phyloP scores from a whole-genome alignment of 64 coral and sea anemone genomes.

The Stichodactyla helianthus region DNA sequence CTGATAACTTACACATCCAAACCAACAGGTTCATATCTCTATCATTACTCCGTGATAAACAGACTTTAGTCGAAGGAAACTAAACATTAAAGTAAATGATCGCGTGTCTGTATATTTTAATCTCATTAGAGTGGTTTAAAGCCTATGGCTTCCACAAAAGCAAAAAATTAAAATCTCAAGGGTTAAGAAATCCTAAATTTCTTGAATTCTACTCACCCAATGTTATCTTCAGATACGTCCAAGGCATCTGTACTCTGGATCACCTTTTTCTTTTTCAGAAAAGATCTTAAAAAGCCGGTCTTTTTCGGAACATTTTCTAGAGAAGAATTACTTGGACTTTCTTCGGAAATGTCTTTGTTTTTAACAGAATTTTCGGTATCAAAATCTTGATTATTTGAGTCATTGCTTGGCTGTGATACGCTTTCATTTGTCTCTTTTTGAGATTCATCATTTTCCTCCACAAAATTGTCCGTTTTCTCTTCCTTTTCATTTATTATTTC shows the following conservation, averaged over 20 bases:
- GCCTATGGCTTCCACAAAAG: not conserved
- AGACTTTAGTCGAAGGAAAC: too few relatives aligned
- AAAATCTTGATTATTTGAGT: not conserved
- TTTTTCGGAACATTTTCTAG: not conserved
- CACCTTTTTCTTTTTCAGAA: slow-evolving; percentile 9
- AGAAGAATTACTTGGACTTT: not conserved
- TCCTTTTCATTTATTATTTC: not conserved
- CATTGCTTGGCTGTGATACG: not conserved
- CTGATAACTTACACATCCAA: too few relatives aligned
- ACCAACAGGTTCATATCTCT: not conserved
- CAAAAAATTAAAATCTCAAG: not conserved
- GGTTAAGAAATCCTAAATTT: not conserved
- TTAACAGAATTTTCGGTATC: not conserved
- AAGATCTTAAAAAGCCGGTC: slow-evolving; percentile 36
- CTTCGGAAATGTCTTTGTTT: not conserved
- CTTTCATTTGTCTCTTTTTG: not conserved
- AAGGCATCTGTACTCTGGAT: not conserved
- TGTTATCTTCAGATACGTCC: not conserved
- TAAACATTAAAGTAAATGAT: not conserved
- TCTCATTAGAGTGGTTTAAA: not conserved
- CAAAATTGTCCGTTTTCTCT: not conserved
- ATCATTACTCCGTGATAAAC: not conserved
- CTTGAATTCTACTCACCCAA: not conserved
- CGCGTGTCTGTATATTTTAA: not conserved
- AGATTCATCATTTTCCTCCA: not conserved